These are phyloP conservation scores for Acanthisitta chloris DNA, from an alignment of 2,113 vertebrate genomes.

Conservation along the genomic window DNA sequence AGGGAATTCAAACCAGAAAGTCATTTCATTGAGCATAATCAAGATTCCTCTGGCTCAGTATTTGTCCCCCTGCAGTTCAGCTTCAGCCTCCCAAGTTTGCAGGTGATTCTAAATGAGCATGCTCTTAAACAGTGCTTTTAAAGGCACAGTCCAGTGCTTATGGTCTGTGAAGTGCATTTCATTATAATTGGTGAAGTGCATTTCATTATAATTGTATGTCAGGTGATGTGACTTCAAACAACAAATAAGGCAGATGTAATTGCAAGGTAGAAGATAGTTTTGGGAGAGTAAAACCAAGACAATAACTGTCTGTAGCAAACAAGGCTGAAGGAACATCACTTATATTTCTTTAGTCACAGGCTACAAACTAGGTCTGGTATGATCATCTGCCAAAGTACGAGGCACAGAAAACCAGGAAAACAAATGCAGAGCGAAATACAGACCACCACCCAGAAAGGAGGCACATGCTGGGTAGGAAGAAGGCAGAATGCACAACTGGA, in stretches of 20 bases:
- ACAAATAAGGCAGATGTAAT: fast-evolving
- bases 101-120: not conserved
- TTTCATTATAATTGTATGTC: not conserved
- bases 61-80: not conserved
- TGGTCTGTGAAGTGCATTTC: not conserved
- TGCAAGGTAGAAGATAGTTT: not conserved
- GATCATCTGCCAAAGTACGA: not conserved
- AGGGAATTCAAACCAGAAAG: not conserved
- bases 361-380: not conserved
- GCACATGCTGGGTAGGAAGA: not conserved
- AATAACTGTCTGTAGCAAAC: not conserved
- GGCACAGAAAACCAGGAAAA: not conserved
- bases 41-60: not conserved
- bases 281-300: not conserved
- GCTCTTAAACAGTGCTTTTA: not conserved
- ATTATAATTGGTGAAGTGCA: not conserved
- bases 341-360: not conserved
- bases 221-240: not conserved
- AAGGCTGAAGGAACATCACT: not conserved
- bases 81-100: not conserved
- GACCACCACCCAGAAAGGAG: not conserved
- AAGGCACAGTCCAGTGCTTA: not conserved
- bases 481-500: not conserved
- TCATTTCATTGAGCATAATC: not conserved
- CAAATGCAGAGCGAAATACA: not conserved